These are phyloP conservation scores for Pygoscelis adeliae DNA, from an alignment of 2,113 vertebrate species.

Conservation along the genomic window DNA sequence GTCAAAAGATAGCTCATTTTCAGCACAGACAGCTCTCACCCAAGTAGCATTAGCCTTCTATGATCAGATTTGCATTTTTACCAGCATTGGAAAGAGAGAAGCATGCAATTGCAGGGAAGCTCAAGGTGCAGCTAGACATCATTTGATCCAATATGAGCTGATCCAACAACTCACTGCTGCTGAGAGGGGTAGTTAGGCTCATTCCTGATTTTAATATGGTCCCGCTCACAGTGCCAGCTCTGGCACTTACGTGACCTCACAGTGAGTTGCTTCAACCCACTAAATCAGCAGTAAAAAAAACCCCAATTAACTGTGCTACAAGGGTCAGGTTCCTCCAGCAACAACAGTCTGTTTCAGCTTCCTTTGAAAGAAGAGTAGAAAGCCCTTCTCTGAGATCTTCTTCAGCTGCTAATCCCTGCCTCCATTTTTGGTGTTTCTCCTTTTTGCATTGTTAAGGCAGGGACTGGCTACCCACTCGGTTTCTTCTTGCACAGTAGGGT, in stretches of 20 bases:
- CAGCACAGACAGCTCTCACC: neutral
- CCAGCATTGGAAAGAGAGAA: neutral
- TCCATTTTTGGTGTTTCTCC: neutral
- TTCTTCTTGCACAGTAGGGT: neutral
- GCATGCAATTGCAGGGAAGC: neutral
- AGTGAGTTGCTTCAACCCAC: neutral
- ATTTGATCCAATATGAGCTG: neutral
- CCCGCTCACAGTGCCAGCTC: neutral
- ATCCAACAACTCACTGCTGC: neutral
- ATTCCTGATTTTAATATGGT: neutral
- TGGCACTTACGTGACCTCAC: neutral
- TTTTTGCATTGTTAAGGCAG: neutral
- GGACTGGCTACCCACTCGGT: neutral
- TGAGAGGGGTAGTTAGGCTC: neutral
- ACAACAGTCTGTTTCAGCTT: neutral
- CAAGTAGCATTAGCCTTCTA: neutral
- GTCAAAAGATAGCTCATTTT: neutral
- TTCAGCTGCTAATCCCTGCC: neutral
- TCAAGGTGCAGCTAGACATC: neutral
- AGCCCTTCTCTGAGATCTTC: neutral
- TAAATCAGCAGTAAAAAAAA: neutral
- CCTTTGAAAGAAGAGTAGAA: neutral
- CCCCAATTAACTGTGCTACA: neutral
- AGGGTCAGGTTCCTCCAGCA: neutral
- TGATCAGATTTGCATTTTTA: neutral